Evolutionary conservation across 2,113 vertebrate genomes (phyloP).

Genomic region (Atrichornis clamosus): DNA sequence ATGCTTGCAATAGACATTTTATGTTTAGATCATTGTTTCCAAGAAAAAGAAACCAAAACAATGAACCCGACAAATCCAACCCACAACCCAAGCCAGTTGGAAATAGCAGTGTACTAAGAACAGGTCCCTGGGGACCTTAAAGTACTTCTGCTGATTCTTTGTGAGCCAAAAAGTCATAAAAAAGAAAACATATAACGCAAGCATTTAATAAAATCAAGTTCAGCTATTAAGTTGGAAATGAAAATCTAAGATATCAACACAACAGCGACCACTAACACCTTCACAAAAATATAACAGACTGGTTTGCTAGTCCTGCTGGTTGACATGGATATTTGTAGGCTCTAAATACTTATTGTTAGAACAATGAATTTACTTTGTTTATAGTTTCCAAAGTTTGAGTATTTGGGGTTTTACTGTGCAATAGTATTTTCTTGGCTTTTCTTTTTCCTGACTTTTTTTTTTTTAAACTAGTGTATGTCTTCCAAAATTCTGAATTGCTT

Average conservation of each 20-base stretch:
- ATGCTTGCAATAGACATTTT: not conserved
- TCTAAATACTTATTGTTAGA: not conserved
- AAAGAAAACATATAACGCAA: not conserved
- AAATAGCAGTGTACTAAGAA: not conserved
- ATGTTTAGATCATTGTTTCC: not conserved
- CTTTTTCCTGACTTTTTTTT: not conserved
- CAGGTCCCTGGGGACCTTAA: not conserved
- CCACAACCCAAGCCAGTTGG: not conserved
- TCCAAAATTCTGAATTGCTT: not conserved
- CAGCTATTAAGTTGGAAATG: not conserved
- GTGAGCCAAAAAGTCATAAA: conserved; percentile 7
- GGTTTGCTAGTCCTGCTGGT: not conserved
- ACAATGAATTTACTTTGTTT: not conserved
- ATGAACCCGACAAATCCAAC: not conserved
- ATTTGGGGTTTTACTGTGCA: not conserved
- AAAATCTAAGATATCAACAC: not conserved
- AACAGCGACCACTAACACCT: not conserved
- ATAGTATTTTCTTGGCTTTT: not conserved
- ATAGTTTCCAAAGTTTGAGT: not conserved
- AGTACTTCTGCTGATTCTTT: not conserved
- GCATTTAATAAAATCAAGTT: conserved; percentile 27
- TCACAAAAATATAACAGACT: not conserved
- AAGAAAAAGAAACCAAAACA: not conserved
- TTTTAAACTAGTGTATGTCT: not conserved
- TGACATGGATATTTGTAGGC: not conserved